Conservation (phyloP, 2,888 invertebrate species). For the Amphiduros pacificus region DNA sequence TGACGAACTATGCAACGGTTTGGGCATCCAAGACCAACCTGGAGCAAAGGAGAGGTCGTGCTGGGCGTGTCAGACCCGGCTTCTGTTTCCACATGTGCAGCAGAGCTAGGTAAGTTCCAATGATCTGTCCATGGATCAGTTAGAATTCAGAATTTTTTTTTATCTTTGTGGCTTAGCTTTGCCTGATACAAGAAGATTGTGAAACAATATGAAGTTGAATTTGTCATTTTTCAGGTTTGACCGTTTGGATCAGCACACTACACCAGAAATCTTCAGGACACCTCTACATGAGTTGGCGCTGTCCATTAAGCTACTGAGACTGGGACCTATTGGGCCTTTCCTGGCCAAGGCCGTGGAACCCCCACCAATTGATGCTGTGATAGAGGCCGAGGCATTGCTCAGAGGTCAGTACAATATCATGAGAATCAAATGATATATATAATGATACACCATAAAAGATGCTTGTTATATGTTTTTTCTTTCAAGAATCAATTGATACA, state of each 20-base stretch:
- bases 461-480: too few species aligned
- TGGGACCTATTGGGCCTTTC: slow-evolving; percentile 93
- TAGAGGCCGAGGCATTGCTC: slow-evolving; percentile 87
- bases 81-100: slow-evolving; percentile 91
- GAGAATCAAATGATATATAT: background rate
- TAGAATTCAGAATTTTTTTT: too few species aligned
- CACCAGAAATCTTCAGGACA: slow-evolving; percentile 97
- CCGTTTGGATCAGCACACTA: slow-evolving; percentile 74
- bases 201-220: background rate
- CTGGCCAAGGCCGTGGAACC: slow-evolving; percentile 90
- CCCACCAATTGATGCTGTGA: slow-evolving; percentile 95
- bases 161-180: too few species aligned
- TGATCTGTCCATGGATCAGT: too few species aligned
- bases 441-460: too few species aligned
- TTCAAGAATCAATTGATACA: too few species aligned
- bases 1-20: slow-evolving; percentile 97
- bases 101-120: slow-evolving; percentile 46
- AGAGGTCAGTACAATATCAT: slow-evolving; percentile 48
- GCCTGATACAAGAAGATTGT: background rate
- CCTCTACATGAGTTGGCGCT: slow-evolving; percentile 93
- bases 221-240: slow-evolving; percentile 5
- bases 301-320: slow-evolving; percentile 83
- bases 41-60: slow-evolving; percentile 92
- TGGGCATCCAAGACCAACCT: slow-evolving; percentile 89
- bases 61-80: slow-evolving; percentile 92